A percentile compares a stretch with the other conserved stretches of the same genome.
These are phyloP conservation scores for Drosophila pseudoananassae DNA, from an alignment of 1,140 invertebrate genomes.

Conservation along the genomic window DNA sequence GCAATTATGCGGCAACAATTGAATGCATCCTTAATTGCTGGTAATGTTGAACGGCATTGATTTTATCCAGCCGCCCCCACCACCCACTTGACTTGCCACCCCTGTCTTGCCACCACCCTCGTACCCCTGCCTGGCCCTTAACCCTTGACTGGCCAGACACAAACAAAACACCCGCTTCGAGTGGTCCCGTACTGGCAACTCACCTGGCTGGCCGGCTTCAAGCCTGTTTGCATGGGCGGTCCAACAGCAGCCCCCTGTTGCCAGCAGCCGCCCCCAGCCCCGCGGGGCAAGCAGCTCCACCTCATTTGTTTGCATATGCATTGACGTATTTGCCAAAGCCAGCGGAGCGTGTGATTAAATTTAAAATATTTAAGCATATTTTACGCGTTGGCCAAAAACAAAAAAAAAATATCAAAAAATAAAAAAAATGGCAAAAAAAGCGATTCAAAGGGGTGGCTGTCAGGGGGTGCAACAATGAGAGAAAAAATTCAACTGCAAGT, in stretches of 20 bases:
- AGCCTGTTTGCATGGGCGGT: not conserved
- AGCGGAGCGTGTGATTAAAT: slow-evolving; percentile 80
- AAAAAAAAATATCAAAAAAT: not conserved
- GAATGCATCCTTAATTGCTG: slow-evolving; percentile 55
- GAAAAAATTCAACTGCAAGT: slow-evolving; percentile 73
- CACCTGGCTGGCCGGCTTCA: slow-evolving; percentile 17
- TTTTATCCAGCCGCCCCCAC: not conserved
- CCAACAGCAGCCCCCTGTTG: not conserved
- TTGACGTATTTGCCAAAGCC: slow-evolving; percentile 76
- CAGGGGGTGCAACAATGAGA: slow-evolving; percentile 61
- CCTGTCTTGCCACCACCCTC: not conserved
- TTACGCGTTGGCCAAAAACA: slow-evolving; percentile 75
- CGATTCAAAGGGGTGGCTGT: slow-evolving; percentile 22
- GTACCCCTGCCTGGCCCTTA: not conserved
- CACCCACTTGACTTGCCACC: not conserved
- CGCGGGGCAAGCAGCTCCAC: slow-evolving; percentile 15
- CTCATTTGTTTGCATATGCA: slow-evolving; percentile 81
- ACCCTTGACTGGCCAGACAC: slow-evolving; percentile 29
- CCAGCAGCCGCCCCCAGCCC: not conserved
- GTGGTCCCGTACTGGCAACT: slow-evolving; percentile 3
- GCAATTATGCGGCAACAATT: slow-evolving; percentile 41
- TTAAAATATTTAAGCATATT: slow-evolving; percentile 83
- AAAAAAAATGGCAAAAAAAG: slow-evolving; percentile 19
- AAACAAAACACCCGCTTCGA: slow-evolving; percentile 20
- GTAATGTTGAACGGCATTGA: slow-evolving; percentile 39